Base-by-base conservation (phyloP, 2,888 invertebrate genomes). In the Herminia tarsipennalis region DNA sequence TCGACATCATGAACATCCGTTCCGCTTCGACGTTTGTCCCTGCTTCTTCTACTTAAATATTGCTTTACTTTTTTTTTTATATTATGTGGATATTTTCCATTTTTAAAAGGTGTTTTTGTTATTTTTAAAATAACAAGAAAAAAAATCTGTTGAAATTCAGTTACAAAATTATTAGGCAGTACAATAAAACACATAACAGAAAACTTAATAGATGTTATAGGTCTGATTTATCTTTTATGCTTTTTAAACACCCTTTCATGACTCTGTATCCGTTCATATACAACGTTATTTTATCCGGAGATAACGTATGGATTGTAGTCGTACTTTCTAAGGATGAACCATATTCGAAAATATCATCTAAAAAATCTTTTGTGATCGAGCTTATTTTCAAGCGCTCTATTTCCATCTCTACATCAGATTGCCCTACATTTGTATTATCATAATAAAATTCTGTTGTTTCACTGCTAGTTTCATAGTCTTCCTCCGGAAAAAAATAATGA, bases 401-500 rank as follows among this genome's bases (percentile, higher is more conserved):
- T 79, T 87, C 88, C 21, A 78, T 62, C 36, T 81, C 73, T 9
- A 87, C 70, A 48, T 88, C 89, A 30, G 86, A 76, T 27, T 80
- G 53, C 8, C 79, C 71, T 20, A 78, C 51, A 47, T 73, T 76
- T 5, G 80, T 56, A 14, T 57, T 60, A 45, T 89, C 88, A 27
- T 88, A 84, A 59, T 88, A 85, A 5, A 64, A 42, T 42, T 88
- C 86, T 29, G 78, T 80, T 2, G 67, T 66, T 62, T 82, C 83
- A 17, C 53, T 66, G 13, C 48, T 72, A 21, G 39, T 54, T 29
- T 77, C 76, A 18, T 78, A 81, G 21, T 65, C 73, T n/a, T 88
- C 88, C 74, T 89, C 89, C 34, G 90, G 90, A 45, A 90, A 89
- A 64, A 91, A 91, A 42, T 84, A 89, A 65, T 90, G 88, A 1